Evolutionary conservation across 1,140 invertebrate genomes (phyloP), one percentile per base, ranked within the genome.

Genomic region (Tetranychus urticae): DNA sequence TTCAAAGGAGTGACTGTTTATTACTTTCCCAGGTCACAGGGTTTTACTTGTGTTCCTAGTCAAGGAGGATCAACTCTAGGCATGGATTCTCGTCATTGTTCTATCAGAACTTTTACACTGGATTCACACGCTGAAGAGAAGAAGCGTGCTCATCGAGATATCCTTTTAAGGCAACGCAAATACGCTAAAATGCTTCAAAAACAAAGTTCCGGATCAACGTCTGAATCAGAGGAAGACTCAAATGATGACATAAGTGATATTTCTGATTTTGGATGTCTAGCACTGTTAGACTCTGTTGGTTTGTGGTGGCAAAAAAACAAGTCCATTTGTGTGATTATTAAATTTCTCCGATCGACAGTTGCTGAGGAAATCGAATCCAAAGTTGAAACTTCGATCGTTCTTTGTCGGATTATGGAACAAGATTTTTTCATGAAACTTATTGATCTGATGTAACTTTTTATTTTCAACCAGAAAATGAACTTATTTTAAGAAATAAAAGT

Each of bases 1-100:
- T 97, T 96, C 72, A 83, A 89, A 66, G 82, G 81, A 65, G 90
- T 96, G 1, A 91, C 87, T 35, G 88, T 97, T 1, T 97, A 82
- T 73, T 94, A 94, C 75, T 97, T 97, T 72, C 85, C 86, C 0
- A 75, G 92, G 69, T 79, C 86, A 52, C 92, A 97, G 77, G 92
- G 92, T n/a, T 96, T 96, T 73, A 88, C 88, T 14, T 96, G 91
- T 77, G 88, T 97, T 58, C 92, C 92, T 59, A 93, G 89, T 58
- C 69, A 82, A 76, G 92, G 91, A 46, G 91, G 91, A 36, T 92
- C 88, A 46, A 96, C 91, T 10, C 76, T 96, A 59, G 92, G 76
- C n/a, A 97, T 97, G 92, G 83, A 82, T 58, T 80, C 82, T 62
- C 78, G 81, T 61, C 92, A 97, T 69, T 80, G 80, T 7, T 81